phyloP scores from a whole-genome alignment of 2,888 invertebrate species.

The Rotaria socialis region DNA sequence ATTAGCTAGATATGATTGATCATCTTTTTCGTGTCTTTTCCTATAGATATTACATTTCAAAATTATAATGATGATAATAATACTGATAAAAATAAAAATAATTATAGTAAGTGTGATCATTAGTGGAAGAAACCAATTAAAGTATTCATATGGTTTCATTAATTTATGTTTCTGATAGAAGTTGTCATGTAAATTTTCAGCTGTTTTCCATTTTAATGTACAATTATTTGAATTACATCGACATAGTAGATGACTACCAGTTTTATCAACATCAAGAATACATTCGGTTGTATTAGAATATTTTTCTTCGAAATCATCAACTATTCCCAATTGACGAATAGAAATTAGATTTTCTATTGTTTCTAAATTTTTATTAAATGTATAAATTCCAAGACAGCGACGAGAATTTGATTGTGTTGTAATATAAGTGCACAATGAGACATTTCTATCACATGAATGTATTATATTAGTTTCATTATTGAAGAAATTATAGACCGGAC shows the following conservation, averaged over 20 bases:
- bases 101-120: background rate
- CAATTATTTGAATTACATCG: conserved; percentile 9
- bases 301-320: background rate
- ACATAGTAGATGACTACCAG: background rate
- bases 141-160: background rate
- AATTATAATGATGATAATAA: background rate
- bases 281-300: background rate
- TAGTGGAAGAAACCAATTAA: background rate
- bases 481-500: background rate
- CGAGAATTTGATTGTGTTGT: background rate
- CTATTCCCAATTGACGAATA: background rate
- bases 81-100: background rate
- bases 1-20: background rate
- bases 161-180: background rate
- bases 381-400: background rate
- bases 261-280: background rate
- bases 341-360: background rate
- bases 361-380: background rate
- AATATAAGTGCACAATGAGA: background rate
- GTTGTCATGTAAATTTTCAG: background rate
- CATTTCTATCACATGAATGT: background rate
- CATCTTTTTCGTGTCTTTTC: background rate
- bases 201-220: conserved; percentile 2
- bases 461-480: conserved; percentile 6
- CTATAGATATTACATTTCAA: background rate